Evolutionary conservation across 2,797 vertebrate species (phyloP), one percentile per base, ranked within the genome.

Genomic region (Dallia pectoralis): DNA sequence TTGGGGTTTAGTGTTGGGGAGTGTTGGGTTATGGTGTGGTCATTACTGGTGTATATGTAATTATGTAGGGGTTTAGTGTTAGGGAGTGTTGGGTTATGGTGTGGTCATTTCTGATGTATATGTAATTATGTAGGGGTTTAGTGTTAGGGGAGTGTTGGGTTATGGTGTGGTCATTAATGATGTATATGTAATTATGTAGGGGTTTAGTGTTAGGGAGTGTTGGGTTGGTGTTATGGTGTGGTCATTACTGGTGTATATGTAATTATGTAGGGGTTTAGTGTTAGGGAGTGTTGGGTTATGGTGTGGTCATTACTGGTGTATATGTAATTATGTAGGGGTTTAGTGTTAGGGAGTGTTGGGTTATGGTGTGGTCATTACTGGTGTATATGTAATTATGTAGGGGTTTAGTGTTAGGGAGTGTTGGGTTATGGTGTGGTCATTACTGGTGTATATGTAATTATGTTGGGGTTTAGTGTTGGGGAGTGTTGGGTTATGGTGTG

Each of bases 81-180:
- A 44, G 18, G 67, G 44, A 27, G 67, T 16, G 53, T 47, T 51
- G 16, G 29, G 49, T 68, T 33, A 44, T 56, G 27, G 61, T 56
- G 2, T 25, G n/a, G 1, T n/a, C 8, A 25, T 25, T n/a, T n/a
- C n/a, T n/a, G n/a, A n/a, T n/a, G n/a, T n/a, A n/a, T n/a, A n/a
- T 29, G 22, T 36, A 18, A 25, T 68, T 30, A 69, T 27, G 32
- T 25, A 9, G 47, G 53, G 27, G 47, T n/a, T 69, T 18, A 59
- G 62, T 62, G 73, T 29, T 49, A n/a, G 59, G 18, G 67, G 44
- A 27, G 67, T 16, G 53, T 47, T 51, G 16, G 29, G 49, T 68
- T 33, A 44, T 56, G 27, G 61, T 56, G 2, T 25, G n/a, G 1
- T n/a, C 8, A 25, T 25, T n/a, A n/a, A n/a, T n/a, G n/a, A n/a